Evolutionary conservation across 2,797 vertebrate species (phyloP).

Genomic region (Cygnus olor): DNA sequence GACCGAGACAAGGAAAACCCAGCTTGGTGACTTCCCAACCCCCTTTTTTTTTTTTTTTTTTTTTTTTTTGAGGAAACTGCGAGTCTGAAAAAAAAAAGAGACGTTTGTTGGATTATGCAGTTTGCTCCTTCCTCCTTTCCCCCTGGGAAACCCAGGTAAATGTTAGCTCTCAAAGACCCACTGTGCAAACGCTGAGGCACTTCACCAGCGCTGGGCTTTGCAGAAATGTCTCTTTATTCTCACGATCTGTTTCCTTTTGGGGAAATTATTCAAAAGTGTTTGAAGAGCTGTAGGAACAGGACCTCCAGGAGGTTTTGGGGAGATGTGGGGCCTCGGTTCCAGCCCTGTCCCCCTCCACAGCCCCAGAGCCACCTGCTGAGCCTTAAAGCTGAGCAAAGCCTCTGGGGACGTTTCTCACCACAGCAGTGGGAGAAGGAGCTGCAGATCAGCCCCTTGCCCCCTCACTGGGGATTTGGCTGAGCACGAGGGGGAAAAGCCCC

Average conservation of each 20-base stretch:
- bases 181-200: neutral
- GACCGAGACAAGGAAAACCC: neutral
- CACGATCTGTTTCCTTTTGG: neutral
- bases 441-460: neutral
- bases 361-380: neutral
- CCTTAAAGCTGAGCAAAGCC: neutral
- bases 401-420: neutral
- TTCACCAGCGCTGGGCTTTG: neutral
- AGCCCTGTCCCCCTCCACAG: neutral
- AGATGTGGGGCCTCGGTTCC: neutral
- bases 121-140: conserved; percentile 9
- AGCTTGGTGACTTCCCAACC: neutral
- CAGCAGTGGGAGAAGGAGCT: neutral
- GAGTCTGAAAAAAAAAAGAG: neutral
- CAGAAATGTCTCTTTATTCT: neutral
- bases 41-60: neutral
- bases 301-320: neutral
- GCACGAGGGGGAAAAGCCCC: rapidly evolving
- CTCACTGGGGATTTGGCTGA: neutral
- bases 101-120: neutral
- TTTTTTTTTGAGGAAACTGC: neutral
- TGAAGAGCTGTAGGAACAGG: neutral
- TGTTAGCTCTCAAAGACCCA: neutral
- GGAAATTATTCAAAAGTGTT: neutral
- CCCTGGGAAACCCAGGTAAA: neutral